Base-by-base conservation (phyloP, 2,888 invertebrate species). In the Malachius bipustulatus region DNA sequence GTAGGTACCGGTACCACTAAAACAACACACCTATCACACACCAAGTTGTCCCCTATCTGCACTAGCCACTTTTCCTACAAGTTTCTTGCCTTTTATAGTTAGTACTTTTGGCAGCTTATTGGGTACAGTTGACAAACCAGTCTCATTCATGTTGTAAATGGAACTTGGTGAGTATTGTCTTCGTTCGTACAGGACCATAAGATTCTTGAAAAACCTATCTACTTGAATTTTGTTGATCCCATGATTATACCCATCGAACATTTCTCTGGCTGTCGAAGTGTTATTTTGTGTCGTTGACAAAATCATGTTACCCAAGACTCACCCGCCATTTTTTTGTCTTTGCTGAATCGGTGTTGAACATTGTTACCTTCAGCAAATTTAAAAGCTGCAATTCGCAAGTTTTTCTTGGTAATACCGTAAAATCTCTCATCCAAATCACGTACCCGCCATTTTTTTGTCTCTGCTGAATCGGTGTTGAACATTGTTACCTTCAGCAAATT, bases 21-120 rank as follows among this genome's bases (percentile, higher is more conserved):
- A 27, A 12, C 27, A 27, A 27, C 27, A 27, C 12, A 27, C 27
- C 12, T 10, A n/a, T n/a, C n/a, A 10, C 12, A 12, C 12, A 11
- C 10, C 6, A 11, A 27, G 27, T 27, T 27, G 27, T 27, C 27
- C 27, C 4, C 27, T 27, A 10, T 27, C 27, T 12, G 11, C 27
- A 27, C 11, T 3, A 27, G 12, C 27, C 12, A 27, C 12, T 27
- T 27, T 27, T 27, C 27, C 27, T 27, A 27, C 27, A 27, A 3
- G 4, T 12, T 27, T 27, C 27, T 27, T 27, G n/a, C n/a, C n/a
- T n/a, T n/a, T n/a, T n/a, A 27, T 27, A 12, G 27, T 11, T 6
- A 27, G 11, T 11, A 12, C 14, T 13, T 30, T 30, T 4, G 30
- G 30, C 12, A 30, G 11, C 14, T 30, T 30, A 13, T 30, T 30